These are phyloP conservation scores for Eupeodes luniger DNA, from an alignment of 2,888 invertebrate species.

Conservation along the genomic window DNA sequence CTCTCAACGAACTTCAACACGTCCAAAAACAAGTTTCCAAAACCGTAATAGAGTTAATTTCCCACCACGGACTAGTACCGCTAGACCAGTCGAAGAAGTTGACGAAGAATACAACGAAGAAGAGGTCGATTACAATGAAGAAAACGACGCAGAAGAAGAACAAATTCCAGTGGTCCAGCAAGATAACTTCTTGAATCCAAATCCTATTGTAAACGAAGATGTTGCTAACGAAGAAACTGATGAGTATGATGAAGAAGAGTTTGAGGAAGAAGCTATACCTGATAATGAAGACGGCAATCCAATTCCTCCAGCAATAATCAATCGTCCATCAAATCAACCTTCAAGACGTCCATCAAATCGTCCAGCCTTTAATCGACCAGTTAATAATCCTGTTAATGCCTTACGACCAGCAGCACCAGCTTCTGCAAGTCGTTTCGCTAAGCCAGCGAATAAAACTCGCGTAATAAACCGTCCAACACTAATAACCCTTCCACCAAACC, in stretches of 20 bases:
- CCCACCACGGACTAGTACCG: constrained; percentile 37
- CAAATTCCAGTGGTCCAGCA: constrained; percentile 26
- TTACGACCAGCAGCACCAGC: constrained; percentile 50
- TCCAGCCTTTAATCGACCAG: constrained; percentile 57
- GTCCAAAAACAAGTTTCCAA: constrained; percentile 34
- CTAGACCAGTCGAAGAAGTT: constrained; percentile 54
- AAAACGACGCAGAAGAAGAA: constrained; percentile 62
- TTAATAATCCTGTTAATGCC: constrained; percentile 41
- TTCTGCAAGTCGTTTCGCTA: constrained; percentile 76
- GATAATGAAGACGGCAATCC: constrained; percentile 61
- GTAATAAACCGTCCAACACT: constrained; percentile 81
- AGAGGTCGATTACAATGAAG: constrained; percentile 50
- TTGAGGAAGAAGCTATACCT: background rate
- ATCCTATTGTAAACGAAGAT: constrained; percentile 27
- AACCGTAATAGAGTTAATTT: constrained; percentile 78
- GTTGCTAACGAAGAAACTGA: constrained; percentile 70
- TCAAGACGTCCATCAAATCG: constrained; percentile 65
- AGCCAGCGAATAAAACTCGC: constrained; percentile 79
- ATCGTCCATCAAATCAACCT: constrained; percentile 77
- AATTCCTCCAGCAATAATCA: constrained; percentile 59
- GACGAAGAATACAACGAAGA: constrained; percentile 74
- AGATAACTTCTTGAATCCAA: constrained; percentile 22
- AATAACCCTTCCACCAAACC: constrained; percentile 81
- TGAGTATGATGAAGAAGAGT: constrained; percentile 6
- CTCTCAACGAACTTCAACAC: constrained; percentile 9